Percentiles rank a stretch among this genome's conserved stretches.
Evolutionary conservation across 2,113 vertebrate genomes (phyloP).

Genomic region (Equus przewalskii): DNA sequence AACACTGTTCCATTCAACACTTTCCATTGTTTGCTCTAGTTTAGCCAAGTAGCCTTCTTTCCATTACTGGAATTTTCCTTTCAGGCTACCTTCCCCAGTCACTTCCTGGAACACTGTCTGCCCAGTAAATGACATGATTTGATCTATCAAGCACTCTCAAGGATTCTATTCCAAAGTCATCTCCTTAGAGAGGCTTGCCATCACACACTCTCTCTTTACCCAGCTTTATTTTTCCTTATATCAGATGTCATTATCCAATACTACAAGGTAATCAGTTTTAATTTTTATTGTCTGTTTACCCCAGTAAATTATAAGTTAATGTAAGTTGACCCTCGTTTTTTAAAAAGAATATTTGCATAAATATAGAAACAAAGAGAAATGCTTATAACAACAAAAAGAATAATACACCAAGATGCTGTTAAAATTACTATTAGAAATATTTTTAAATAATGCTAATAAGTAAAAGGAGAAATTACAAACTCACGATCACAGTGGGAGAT

Average conservation of each 20-base stretch:
- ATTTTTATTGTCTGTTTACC: not conserved
- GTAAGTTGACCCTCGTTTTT: not conserved
- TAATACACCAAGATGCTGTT: not conserved
- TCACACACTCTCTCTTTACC: not conserved
- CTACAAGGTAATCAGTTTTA: not conserved
- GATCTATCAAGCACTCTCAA: not conserved
- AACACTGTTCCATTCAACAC: not conserved
- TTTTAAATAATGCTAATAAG: not conserved
- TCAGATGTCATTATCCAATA: not conserved
- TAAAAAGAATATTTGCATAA: not conserved
- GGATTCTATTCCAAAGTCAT: not conserved
- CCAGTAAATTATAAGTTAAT: not conserved
- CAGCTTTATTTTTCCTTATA: not conserved
- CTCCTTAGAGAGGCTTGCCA: not conserved
- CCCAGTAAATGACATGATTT: not conserved
- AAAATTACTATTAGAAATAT: not conserved
- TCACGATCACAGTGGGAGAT: not conserved
- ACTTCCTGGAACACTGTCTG: not conserved
- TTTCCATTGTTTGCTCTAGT: not conserved
- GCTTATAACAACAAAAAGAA: not conserved
- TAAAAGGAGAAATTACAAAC: not conserved
- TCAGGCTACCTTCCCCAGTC: not conserved
- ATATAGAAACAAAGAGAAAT: not conserved
- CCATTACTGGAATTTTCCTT: not conserved
- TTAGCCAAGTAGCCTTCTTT: not conserved